These are phyloP conservation scores for Baronia brevicornis DNA, from an alignment of 2,888 invertebrate genomes.

Conservation along the genomic window DNA sequence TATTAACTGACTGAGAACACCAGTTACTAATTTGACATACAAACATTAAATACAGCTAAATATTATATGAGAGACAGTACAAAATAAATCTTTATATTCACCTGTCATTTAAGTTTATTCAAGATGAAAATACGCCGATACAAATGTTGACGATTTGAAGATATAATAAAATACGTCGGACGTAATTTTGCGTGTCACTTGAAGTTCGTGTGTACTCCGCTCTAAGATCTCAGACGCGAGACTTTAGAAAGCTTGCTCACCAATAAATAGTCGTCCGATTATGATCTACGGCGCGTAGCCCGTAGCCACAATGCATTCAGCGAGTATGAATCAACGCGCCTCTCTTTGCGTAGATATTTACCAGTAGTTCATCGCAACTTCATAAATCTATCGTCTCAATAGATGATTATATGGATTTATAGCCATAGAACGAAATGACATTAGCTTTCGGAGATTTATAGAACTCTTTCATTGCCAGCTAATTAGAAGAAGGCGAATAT, in stretches of 20 bases:
- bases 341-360: conserved; percentile 27
- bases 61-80: conserved; percentile 27
- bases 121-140: conserved; percentile 28
- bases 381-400: conserved; percentile 29
- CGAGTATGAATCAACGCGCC: conserved; percentile 28
- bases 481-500: conserved; percentile 12
- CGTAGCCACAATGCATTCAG: conserved; percentile 53
- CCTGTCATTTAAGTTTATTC: conserved; percentile 36
- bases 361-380: conserved; percentile 30
- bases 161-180: conserved; percentile 25
- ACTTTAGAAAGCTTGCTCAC: conserved; percentile 63
- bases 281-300: conserved; percentile 74
- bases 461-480: conserved; percentile 12
- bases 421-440: conserved; percentile 14
- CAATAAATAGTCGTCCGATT: conserved; percentile 71
- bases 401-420: conserved; percentile 28
- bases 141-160: conserved; percentile 21
- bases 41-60: conserved; percentile 24
- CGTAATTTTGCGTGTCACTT: conserved; percentile 50
- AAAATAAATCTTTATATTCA: conserved; percentile 38
- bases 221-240: conserved; percentile 30
- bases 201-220: conserved; percentile 48
- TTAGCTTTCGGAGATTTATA: conserved; percentile 16
- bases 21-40: conserved; percentile 17
- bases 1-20: conserved; percentile 8